phyloP scores from a whole-genome alignment of 2,113 vertebrate genomes.

The Toxotes chatareus region DNA sequence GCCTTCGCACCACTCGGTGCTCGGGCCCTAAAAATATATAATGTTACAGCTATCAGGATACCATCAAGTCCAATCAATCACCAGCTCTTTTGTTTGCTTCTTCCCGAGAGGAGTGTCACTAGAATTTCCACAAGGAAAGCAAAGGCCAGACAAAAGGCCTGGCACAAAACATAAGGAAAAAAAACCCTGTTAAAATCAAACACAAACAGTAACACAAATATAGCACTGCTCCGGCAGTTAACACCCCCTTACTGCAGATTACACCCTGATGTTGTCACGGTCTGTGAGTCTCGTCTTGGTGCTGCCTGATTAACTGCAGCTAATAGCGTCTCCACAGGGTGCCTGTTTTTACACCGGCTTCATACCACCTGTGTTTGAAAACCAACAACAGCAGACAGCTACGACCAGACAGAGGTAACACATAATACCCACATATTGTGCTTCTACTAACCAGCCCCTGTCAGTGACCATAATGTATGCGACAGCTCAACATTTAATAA shows the following conservation, averaged over 20 bases:
- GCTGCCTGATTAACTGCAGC: conserved; percentile 65
- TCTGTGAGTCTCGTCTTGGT: conserved; percentile 31
- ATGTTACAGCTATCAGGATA: not conserved
- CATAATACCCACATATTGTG: conserved; percentile 19
- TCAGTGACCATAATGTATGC: not conserved
- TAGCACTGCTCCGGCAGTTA: conserved; percentile 17
- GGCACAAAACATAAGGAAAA: not conserved
- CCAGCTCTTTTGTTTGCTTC: not conserved
- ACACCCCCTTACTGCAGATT: conserved; percentile 28
- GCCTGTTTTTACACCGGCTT: conserved; percentile 29
- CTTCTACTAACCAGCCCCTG: conserved; percentile 28
- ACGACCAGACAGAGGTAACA: conserved; percentile 33
- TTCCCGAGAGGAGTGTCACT: not conserved
- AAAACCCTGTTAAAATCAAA: conserved; percentile 9
- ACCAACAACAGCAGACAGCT: conserved; percentile 46
- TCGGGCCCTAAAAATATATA: not conserved
- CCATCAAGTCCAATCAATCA: not conserved
- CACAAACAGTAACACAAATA: conserved; percentile 7
- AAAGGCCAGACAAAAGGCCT: conserved; percentile 6
- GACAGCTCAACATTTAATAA: conserved; percentile 16
- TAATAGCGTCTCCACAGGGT: conserved; percentile 62
- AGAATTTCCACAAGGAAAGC: conserved; percentile 3
- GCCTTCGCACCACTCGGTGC: too few species aligned
- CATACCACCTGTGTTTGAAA: conserved; percentile 48
- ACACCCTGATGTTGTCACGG: conserved; percentile 42